Evolutionary conservation across 1,140 invertebrate species (phyloP), one percentile per base, ranked within the genome.

Genomic region (Saccostrea cuccullata): DNA sequence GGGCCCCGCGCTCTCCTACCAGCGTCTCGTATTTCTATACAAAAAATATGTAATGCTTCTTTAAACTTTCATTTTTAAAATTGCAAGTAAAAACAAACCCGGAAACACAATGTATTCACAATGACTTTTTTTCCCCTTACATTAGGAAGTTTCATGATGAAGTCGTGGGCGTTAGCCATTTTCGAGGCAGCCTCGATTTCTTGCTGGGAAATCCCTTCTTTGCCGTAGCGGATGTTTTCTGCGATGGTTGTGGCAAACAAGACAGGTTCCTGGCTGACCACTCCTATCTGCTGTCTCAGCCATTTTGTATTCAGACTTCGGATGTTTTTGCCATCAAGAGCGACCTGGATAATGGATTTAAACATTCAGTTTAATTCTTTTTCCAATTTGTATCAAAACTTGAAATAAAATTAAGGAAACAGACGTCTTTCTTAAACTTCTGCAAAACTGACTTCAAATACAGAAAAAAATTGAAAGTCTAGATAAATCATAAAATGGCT

Each of bases 81-180:
- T 9, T 47, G 5, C 1, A 47, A 47, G 9, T 47, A 47, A 8
- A 47, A 84, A 55, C 5, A 12, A 30, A 36, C 30, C 30, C 17
- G n/a, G 9, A 84, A 17, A 2, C 3, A 55, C 11, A 55, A 84
- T 15, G 12, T 17, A 23, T 23, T 20, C 1, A 55, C 12, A 13
- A n/a, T 55, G 17, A 5, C n/a, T 13, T n/a, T n/a, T 55, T n/a
- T n/a, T 55, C 36, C 55, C 5, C 17, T 92, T 94, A 97, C 97
- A 91, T 97, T 96, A 3, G 97, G 97, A 88, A 98, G 95, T 91
- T 97, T 96, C 89, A 95, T 96, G 90, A 98, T 98, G 94, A 98
- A 98, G 90, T 97, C 96, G 92, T 98, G 97, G 86, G 97, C 98
- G 92, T 98, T 98, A 11, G 98, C 97, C 94, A 94, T 93, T 90